Evolutionary conservation across 2,888 invertebrate genomes (phyloP), one percentile per base, ranked within the genome.

Genomic region (Nephrocerus scutellatus): DNA sequence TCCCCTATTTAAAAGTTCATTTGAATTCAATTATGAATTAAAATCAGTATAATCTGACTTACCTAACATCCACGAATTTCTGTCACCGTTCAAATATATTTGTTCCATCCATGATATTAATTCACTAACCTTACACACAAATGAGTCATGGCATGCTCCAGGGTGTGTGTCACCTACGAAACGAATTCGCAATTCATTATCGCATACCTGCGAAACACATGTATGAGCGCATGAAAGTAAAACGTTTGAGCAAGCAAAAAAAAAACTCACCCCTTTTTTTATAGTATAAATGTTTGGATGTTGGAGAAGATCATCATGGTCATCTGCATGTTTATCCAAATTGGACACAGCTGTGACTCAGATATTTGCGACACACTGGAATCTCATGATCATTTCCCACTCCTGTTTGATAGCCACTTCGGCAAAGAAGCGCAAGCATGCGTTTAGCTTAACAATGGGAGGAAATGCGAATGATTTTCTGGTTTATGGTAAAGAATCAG

Each of bases 371-470:
- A 20, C 5, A 36, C 36, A 12, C 3, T 13, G 3, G 22, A 18
- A 34, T 10, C 6, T 24, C 34, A 19, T 25, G 12, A 7, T 18
- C 19, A 2, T 34, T 34, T 24, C 14, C 36, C 13, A 36, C 36
- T 16, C 29, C 13, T n/a, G 13, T 33, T 15, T 39, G 33, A 9
- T 39, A 33, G 4, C 29, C 29, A 13, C 39, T 28, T 28, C 33
- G n/a, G 35, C 21, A 37, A 37, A 37, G 14, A 31, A 24, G 10
- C 37, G 24, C 20, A 37, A 20, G 30, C 30, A 37, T 24, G 30
- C 25, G 10, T 25, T 25, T 19, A 30, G 30, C 24, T 24, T 30
- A 4, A 30, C 30, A 6, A 36, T 19, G 9, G 25, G n/a, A 14
- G 24, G 13, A 19, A 37, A 7, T 10, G 8, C 37, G 9, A 31